A percentile compares a stretch with the other conserved stretches of the same genome.
Evolutionary conservation across 2,888 invertebrate genomes (phyloP).

Genomic region (Elysia crispata): DNA sequence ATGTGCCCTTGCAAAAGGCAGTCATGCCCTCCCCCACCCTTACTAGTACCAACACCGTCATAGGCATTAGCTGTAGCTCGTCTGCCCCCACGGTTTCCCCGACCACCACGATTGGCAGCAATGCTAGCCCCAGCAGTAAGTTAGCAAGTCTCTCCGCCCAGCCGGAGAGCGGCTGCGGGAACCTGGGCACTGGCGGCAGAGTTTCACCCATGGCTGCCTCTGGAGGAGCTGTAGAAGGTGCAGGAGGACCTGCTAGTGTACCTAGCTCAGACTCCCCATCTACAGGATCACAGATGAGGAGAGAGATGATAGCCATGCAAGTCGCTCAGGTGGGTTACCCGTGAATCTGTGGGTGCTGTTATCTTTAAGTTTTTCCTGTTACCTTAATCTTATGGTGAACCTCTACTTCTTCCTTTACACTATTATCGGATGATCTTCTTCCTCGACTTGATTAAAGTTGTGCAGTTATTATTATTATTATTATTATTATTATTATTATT

Average conservation of each 20-base stretch:
- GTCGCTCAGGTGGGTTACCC: too few relatives aligned
- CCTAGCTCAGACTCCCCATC: too few relatives aligned
- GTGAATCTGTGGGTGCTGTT: too few relatives aligned
- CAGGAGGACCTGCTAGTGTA: conserved; percentile 71
- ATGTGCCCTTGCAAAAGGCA: conserved; percentile 43
- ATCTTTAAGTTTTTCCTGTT: too few relatives aligned
- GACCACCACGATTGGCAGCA: neutral
- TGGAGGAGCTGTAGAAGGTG: conserved; percentile 65
- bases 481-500: too few relatives aligned
- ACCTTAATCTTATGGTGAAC: too few relatives aligned
- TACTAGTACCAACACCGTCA: conserved; percentile 35
- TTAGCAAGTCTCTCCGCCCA: neutral
- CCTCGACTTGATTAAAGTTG: too few relatives aligned
- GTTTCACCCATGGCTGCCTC: conserved; percentile 42
- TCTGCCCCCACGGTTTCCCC: neutral
- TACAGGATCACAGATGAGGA: too few relatives aligned
- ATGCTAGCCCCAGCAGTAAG: neutral
- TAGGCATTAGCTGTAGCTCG: conserved; percentile 3
- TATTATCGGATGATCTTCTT: too few relatives aligned
- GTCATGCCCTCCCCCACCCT: conserved; percentile 42
- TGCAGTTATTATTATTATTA: too few relatives aligned
- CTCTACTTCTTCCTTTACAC: too few relatives aligned
- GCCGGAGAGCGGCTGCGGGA: neutral
- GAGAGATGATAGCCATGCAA: too few relatives aligned
- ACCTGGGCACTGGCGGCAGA: conserved; percentile 25